A percentile compares a stretch with the other conserved stretches of the same genome.
These are phyloP conservation scores for Listronotus bonariensis DNA, from an alignment of 1,140 invertebrate species.

Conservation along the genomic window DNA sequence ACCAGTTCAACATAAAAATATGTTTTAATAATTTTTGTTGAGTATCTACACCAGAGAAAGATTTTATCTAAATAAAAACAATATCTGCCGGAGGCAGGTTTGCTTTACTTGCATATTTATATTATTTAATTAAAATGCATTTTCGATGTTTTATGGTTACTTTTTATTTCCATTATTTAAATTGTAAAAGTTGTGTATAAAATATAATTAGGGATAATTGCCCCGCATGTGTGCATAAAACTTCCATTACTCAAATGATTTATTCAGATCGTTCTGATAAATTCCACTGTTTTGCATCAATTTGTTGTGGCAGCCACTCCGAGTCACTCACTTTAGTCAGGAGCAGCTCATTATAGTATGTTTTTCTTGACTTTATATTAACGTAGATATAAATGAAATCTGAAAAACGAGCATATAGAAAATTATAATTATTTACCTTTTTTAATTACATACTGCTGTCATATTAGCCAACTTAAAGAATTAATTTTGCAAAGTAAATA, in stretches of 20 bases:
- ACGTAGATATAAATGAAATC: conserved; percentile 11
- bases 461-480: too few species aligned
- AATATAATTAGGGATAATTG: conserved; percentile 38
- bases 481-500: too few species aligned
- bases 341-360: conserved; percentile 18
- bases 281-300: conserved; percentile 37
- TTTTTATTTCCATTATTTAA: conserved; percentile 37
- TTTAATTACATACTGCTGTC: too few species aligned
- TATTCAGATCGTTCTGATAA: conserved; percentile 36
- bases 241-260: conserved; percentile 33
- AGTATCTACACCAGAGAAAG: too few species aligned
- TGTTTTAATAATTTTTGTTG: too few species aligned
- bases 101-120: conserved; percentile 14
- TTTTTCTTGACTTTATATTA: conserved; percentile 11
- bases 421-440: too few species aligned
- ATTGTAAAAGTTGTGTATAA: conserved; percentile 33
- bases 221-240: conserved; percentile 34
- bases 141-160: conserved; percentile 15
- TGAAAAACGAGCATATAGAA: background rate
- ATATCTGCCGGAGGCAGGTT: conserved; percentile 3
- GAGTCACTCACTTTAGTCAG: conserved; percentile 23
- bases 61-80: background rate
- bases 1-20: too few species aligned
- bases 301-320: conserved; percentile 35
- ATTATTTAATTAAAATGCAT: conserved; percentile 23